A percentile compares a stretch with the other conserved stretches of the same genome.
Conservation (phyloP, 2,888 invertebrate genomes). For the Drosophila anomalipes region DNA sequence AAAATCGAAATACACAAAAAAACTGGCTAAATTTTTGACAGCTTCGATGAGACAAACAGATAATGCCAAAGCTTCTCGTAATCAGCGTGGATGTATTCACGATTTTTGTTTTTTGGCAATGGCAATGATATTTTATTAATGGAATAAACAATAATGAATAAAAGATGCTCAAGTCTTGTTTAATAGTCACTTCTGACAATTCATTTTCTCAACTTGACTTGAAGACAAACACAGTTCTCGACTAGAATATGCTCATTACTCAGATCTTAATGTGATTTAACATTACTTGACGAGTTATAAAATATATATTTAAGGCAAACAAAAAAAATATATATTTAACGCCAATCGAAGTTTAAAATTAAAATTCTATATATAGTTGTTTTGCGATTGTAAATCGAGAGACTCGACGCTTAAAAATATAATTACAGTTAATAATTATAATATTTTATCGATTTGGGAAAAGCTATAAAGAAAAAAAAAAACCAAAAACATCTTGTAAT, state of each 20-base stretch:
- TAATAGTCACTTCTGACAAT: neutral
- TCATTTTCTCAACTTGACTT: neutral
- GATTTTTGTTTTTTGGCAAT: slow-evolving; percentile 15
- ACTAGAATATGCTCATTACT: neutral
- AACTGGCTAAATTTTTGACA: slow-evolving; percentile 25
- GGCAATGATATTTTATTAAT: slow-evolving; percentile 20
- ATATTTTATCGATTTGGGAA: neutral
- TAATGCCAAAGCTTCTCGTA: slow-evolving; percentile 10
- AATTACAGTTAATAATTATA: neutral
- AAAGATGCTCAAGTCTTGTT: neutral
- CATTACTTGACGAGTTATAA: neutral
- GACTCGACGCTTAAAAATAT: neutral
- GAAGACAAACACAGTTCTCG: neutral
- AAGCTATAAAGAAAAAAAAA: neutral
- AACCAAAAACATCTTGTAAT: neutral
- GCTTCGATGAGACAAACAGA: slow-evolving; percentile 19
- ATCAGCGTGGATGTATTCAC: slow-evolving; percentile 11
- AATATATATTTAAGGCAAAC: neutral
- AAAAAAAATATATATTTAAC: neutral
- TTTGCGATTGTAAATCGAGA: neutral
- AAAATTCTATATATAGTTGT: neutral
- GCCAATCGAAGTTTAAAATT: neutral
- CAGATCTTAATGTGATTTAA: neutral
- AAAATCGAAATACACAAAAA: slow-evolving; percentile 1
- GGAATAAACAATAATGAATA: neutral